Percentiles rank a stretch among this genome's conserved stretches.
phyloP scores from a whole-genome alignment of 23 tunicate genomes.

The Trididemnum miniatum region DNA sequence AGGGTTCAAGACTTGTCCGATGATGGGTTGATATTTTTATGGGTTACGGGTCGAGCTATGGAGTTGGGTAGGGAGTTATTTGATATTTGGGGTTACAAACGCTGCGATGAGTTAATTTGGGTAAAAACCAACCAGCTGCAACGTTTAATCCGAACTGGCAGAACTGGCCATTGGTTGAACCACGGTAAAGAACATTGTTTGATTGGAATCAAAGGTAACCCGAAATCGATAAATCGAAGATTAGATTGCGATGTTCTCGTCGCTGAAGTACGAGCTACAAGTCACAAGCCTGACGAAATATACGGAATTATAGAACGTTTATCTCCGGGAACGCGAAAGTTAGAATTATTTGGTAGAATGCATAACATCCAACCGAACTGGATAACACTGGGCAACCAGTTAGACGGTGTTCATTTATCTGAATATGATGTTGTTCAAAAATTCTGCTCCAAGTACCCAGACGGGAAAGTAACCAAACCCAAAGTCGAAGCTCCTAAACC shows the following conservation, averaged over 20 bases:
- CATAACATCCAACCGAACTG: conserved; percentile 97
- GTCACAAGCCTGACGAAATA: conserved; percentile 99
- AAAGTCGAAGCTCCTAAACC: neutral
- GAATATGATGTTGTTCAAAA: conserved; percentile 86
- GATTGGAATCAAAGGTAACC: conserved; percentile 97
- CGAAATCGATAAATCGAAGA: conserved; percentile 72
- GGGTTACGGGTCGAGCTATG: conserved; percentile 99
- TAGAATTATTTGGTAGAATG: conserved; percentile 96
- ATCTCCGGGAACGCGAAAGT: conserved; percentile 95
- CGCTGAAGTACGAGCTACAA: conserved; percentile 96
- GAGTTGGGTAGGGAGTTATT: conserved; percentile 92
- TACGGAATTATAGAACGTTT: conserved; percentile 97
- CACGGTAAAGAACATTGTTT: conserved; percentile 99
- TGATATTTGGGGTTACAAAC: conserved; percentile 89
- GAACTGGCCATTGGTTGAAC: conserved; percentile 99
- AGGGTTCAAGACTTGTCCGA: conserved; percentile 97
- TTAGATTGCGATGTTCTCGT: conserved; percentile 99
- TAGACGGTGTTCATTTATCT: conserved; percentile 93
- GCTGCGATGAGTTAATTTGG: conserved; percentile 98
- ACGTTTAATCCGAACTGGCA: conserved; percentile 92
- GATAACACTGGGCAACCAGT: conserved; percentile 99
- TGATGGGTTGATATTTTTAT: conserved; percentile 93
- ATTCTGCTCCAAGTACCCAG: conserved; percentile 85
- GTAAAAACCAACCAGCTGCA: conserved; percentile 98
- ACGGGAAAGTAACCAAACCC: conserved; percentile 94